Percentiles rank a stretch among this genome's conserved stretches.
phyloP scores from a whole-genome alignment of 2,113 vertebrate genomes.

The Gobius niger region DNA sequence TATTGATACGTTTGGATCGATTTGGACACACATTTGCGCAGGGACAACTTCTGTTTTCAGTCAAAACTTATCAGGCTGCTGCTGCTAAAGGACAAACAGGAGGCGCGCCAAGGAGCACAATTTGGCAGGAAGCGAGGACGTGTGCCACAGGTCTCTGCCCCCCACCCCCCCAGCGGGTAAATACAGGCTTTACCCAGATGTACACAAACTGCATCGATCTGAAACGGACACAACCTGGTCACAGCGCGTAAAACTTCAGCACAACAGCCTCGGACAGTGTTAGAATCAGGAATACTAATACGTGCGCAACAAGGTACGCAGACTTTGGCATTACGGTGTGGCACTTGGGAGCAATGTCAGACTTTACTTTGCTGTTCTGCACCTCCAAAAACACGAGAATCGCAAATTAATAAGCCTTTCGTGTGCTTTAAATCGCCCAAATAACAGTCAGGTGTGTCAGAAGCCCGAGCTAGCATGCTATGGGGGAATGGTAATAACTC shows the following conservation, averaged over 20 bases:
- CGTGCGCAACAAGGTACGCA: constrained; percentile 38
- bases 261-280: neutral
- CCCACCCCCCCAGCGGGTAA: neutral
- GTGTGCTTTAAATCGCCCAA: neutral
- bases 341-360: neutral
- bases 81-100: neutral
- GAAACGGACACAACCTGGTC: neutral
- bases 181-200: neutral
- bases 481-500: neutral
- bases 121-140: constrained; percentile 58
- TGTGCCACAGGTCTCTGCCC: constrained; percentile 22
- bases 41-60: neutral
- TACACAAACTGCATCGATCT: neutral
- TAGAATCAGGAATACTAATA: neutral
- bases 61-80: neutral
- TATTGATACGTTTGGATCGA: too few relatives aligned
- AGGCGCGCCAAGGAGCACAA: constrained; percentile 10
- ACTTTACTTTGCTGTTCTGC: neutral
- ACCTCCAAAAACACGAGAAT: neutral
- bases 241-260: neutral
- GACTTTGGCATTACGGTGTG: constrained; percentile 32
- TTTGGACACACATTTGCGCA: neutral
- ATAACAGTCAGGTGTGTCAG: neutral
- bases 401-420: neutral
- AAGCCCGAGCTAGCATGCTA: constrained; percentile 5